phyloP scores from a whole-genome alignment of 1,140 invertebrate genomes.

The Leptinotarsa undecemlineata region DNA sequence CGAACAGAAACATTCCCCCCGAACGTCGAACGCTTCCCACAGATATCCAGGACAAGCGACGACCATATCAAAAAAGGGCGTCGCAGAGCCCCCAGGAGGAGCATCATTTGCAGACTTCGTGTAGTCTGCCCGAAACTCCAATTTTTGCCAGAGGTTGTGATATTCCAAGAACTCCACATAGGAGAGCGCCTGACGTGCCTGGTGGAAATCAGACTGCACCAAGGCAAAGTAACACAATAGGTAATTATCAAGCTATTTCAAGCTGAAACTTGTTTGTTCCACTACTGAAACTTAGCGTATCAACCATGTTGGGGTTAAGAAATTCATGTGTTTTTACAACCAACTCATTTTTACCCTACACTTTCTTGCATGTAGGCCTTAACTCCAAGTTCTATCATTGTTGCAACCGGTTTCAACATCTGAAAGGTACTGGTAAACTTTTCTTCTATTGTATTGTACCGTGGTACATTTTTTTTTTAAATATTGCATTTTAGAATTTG shows the following conservation, averaged over 20 bases:
- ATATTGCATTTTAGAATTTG: too few relatives aligned
- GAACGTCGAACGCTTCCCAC: slow-evolving; percentile 73
- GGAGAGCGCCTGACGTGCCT: slow-evolving; percentile 61
- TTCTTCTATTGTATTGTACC: too few relatives aligned
- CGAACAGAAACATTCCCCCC: slow-evolving; percentile 60
- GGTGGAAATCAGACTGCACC: slow-evolving; percentile 57
- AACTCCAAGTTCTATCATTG: too few relatives aligned
- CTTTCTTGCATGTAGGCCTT: too few relatives aligned
- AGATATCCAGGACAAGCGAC: slow-evolving; percentile 62
- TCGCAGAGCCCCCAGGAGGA: slow-evolving; percentile 57
- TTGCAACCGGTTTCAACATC: too few relatives aligned
- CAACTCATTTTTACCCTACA: too few relatives aligned
- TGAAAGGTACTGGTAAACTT: too few relatives aligned
- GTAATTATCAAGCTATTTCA: not conserved
- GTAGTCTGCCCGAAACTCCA: slow-evolving; percentile 80
- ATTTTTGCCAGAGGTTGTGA: slow-evolving; percentile 81
- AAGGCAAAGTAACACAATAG: slow-evolving; percentile 65
- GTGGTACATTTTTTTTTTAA: too few relatives aligned
- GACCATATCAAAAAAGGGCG: slow-evolving; percentile 58
- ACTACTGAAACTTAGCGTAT: too few relatives aligned
- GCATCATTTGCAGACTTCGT: slow-evolving; percentile 74
- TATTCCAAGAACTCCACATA: slow-evolving; percentile 73
- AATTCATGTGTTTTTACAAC: too few relatives aligned
- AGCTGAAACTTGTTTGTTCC: too few relatives aligned
- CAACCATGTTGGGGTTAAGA: too few relatives aligned